A percentile compares a stretch with the other conserved stretches of the same genome.
Conservation (phyloP, 23 tunicate genomes). For the Trididemnum nubilum region DNA sequence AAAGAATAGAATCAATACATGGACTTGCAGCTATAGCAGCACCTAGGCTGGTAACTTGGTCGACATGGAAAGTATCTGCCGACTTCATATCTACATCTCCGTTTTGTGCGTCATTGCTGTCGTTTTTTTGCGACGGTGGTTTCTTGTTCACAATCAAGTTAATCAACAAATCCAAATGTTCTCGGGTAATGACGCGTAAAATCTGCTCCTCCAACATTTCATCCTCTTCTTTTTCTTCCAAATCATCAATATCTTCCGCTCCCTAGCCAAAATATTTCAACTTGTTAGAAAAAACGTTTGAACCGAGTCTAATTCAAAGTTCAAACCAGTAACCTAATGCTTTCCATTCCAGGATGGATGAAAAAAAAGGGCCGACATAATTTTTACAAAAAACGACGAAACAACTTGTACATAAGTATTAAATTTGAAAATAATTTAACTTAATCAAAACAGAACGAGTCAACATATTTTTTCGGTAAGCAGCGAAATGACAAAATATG, state of each 20-base stretch:
- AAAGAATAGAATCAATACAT: slow-evolving; percentile 40
- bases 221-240: slow-evolving; percentile 50
- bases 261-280: too few relatives aligned
- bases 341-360: too few relatives aligned
- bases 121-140: slow-evolving; percentile 33
- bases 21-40: slow-evolving; percentile 32
- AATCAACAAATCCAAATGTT: slow-evolving; percentile 69
- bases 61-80: slow-evolving; percentile 8
- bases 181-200: slow-evolving; percentile 56
- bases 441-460: too few relatives aligned
- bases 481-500: too few relatives aligned
- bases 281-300: too few relatives aligned
- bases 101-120: neutral
- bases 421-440: too few relatives aligned
- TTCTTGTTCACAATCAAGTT: slow-evolving; percentile 58
- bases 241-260: slow-evolving; percentile 19
- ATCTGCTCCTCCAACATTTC: slow-evolving; percentile 84
- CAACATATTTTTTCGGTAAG: too few relatives aligned
- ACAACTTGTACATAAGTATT: too few relatives aligned
- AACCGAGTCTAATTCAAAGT: too few relatives aligned
- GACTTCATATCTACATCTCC: slow-evolving; percentile 20
- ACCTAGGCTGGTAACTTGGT: slow-evolving; percentile 60
- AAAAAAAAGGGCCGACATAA: too few relatives aligned
- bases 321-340: too few relatives aligned
- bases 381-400: too few relatives aligned